Evolutionary conservation across 2,113 vertebrate species (phyloP).

Genomic region (Ageneiosus marmoratus): DNA sequence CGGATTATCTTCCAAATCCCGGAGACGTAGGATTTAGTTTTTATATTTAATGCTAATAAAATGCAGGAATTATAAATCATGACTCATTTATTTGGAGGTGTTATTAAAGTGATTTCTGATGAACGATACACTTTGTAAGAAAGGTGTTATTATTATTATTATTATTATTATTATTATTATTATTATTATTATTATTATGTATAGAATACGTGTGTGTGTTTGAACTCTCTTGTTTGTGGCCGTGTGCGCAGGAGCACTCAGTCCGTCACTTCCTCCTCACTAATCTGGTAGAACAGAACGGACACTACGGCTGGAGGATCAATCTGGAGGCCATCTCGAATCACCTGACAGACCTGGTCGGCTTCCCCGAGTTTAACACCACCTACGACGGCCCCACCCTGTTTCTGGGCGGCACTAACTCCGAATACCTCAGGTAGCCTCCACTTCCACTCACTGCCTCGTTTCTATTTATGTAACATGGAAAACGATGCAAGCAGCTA

Average conservation of each 20-base stretch:
- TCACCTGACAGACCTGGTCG: slow-evolving; percentile 79
- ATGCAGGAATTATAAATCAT: neutral
- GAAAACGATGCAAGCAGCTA: neutral
- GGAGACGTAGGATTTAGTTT: neutral
- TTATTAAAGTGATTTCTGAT: neutral
- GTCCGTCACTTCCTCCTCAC: slow-evolving; percentile 89
- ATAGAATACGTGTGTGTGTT: too few species aligned
- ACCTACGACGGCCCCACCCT: slow-evolving; percentile 82
- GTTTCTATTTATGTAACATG: neutral
- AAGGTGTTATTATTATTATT: neutral
- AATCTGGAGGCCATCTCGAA: slow-evolving; percentile 86
- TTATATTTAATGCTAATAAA: neutral
- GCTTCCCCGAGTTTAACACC: slow-evolving; percentile 77
- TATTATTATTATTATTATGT: neutral
- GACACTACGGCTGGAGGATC: slow-evolving; percentile 81
- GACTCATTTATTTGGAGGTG: neutral
- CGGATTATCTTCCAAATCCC: neutral
- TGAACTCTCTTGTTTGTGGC: neutral
- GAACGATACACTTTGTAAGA: too few species aligned
- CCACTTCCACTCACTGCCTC: neutral
- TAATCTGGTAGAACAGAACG: slow-evolving; percentile 84
- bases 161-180: neutral
- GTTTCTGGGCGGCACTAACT: slow-evolving; percentile 88
- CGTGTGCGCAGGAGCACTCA: slow-evolving; percentile 71
- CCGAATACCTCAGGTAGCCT: slow-evolving; percentile 84